A percentile compares a stretch with the other conserved stretches of the same genome.
Conservation (phyloP, 2,888 invertebrate species). For the Syritta pipiens region DNA sequence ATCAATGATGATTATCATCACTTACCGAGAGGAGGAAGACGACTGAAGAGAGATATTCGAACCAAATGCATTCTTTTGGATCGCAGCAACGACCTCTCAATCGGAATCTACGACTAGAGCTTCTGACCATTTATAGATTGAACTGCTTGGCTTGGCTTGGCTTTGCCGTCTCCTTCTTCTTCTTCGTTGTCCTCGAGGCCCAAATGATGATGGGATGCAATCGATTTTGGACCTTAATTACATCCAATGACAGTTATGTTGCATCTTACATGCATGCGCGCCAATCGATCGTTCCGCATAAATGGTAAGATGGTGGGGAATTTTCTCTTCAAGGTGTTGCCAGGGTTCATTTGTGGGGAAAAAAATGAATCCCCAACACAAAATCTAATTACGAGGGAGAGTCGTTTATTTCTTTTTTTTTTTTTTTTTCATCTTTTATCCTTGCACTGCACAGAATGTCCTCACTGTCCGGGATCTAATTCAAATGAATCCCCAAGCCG, state of each 20-base stretch:
- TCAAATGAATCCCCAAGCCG: constrained; percentile 50
- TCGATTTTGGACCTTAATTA: constrained; percentile 69
- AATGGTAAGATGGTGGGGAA: constrained; percentile 45
- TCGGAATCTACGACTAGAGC: constrained; percentile 67
- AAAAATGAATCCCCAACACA: constrained; percentile 32
- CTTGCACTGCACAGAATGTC: constrained; percentile 18
- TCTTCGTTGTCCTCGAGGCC: constrained; percentile 36
- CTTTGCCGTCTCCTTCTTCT: neutral
- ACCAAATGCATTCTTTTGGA: constrained; percentile 64
- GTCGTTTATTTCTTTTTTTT: neutral
- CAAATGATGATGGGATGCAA: constrained; percentile 69
- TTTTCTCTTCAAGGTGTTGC: constrained; percentile 44
- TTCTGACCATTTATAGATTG: constrained; percentile 68
- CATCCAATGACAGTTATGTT: constrained; percentile 67
- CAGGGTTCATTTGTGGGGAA: constrained; percentile 11
- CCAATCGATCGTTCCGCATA: constrained; percentile 40
- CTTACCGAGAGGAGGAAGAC: neutral
- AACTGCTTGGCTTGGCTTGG: constrained; percentile 16
- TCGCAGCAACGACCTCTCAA: constrained; percentile 64
- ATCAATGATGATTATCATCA: constrained; percentile 61
- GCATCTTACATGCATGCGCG: constrained; percentile 63
- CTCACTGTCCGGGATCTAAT: constrained; percentile 33
- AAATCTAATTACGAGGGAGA: constrained; percentile 50
- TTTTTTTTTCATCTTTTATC: neutral
- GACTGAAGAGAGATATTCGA: constrained; percentile 28